Evolutionary conservation across 2,888 invertebrate genomes (phyloP), one percentile per base, ranked within the genome.

Genomic region (Nomada lathburiana): DNA sequence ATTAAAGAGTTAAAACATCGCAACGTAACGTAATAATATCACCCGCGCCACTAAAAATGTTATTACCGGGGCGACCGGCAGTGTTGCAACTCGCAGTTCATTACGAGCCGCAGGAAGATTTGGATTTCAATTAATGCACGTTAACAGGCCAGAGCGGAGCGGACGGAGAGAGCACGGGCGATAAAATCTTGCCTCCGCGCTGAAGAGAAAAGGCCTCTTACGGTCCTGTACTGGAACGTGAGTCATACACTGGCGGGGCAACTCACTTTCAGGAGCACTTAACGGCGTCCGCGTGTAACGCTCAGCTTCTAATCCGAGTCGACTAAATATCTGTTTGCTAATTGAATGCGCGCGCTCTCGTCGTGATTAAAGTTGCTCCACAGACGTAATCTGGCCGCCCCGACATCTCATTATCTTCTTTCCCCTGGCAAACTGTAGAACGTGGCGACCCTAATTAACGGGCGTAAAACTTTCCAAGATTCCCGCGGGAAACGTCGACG

Each of bases 221-320:
- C 57, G 52, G 36, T 67, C 44, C 26, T 47, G 47, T 16, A 16
- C 47, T 20, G 7, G 73, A 72, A 65, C 55, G 71, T 69, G 83
- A 78, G 71, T 80, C 77, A 78, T 85, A 77, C 75, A 76, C 78
- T 74, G 67, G 50, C 75, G 60, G 62, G 62, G 81, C 79, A 74
- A 81, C 82, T 88, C 85, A 79, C 85, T 87, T 86, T 85, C 85
- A 80, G 76, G 74, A 80, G 82, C 82, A 76, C 82, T 84, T 84
- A 84, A 77, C 76, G 67, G 76, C 81, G 60, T 79, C 80, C 80
- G 60, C 67, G 74, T 67, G 74, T 75, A 85, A 83, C 75, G 80
- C 76, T 76, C 71, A 71, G 80, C 84, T 85, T 84, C 88, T 88
- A 88, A 88, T 88, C 84, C 83, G 76, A 78, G 83, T 76, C 76